These are phyloP conservation scores for Mus pahari DNA, from an alignment of 2,113 vertebrate species.

Conservation along the genomic window DNA sequence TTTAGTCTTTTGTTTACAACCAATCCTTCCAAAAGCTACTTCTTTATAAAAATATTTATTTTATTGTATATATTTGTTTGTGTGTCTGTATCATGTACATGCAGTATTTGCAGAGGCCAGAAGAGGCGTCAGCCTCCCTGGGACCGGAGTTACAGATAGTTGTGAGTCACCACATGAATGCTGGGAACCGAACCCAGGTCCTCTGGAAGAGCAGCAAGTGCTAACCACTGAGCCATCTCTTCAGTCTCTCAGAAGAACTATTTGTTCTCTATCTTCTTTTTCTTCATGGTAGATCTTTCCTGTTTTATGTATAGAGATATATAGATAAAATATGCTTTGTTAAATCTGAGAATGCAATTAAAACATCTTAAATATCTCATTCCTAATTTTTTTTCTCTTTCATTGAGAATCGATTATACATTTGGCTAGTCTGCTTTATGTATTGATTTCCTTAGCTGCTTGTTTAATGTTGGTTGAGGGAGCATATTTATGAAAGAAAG, in stretches of 20 bases:
- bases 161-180: background rate
- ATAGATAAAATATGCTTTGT: background rate
- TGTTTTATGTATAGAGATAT: background rate
- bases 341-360: background rate
- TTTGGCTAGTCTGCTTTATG: background rate
- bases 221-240: background rate
- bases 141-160: background rate
- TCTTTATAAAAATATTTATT: background rate
- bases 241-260: background rate
- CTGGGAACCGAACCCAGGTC: background rate
- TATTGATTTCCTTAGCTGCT: background rate
- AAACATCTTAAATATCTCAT: conserved; percentile 24
- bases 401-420: background rate
- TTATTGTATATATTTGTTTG: background rate
- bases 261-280: background rate
- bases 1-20: background rate
- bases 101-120: background rate
- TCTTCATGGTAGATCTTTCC: background rate
- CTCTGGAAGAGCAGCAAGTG: background rate
- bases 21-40: conserved; percentile 14
- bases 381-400: conserved; percentile 28
- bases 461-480: background rate
- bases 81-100: background rate
- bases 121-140: background rate
- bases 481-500: background rate